Evolutionary conservation across 2,113 vertebrate species (phyloP).

Genomic region (Cariama cristata): DNA sequence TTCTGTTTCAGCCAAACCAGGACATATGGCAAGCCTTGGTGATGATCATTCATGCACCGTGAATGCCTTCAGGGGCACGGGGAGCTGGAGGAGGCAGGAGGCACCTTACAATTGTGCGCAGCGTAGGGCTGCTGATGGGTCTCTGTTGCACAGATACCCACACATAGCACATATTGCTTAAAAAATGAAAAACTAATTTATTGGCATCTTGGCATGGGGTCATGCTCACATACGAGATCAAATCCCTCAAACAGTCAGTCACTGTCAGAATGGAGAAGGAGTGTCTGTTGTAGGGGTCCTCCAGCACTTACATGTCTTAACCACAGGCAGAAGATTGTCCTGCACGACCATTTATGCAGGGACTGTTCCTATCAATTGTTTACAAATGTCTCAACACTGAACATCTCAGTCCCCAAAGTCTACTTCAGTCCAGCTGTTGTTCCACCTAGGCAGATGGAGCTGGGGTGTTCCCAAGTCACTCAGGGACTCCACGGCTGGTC

Average conservation of each 20-base stretch:
- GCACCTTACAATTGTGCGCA: accelerated
- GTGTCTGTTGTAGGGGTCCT: not conserved
- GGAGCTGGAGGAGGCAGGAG: not conserved
- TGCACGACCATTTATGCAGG: accelerated
- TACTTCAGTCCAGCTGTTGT: not conserved
- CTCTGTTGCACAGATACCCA: not conserved
- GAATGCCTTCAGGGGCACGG: not conserved
- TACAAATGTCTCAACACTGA: not conserved
- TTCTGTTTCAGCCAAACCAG: too few species aligned
- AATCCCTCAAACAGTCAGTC: not conserved
- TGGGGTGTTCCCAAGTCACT: too few species aligned
- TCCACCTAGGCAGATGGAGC: not conserved
- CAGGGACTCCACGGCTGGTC: not conserved
- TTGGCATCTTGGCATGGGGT: not conserved
- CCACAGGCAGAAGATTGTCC: not conserved
- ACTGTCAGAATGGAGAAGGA: not conserved
- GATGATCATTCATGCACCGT: accelerated
- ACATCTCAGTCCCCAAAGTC: not conserved
- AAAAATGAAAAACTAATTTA: not conserved
- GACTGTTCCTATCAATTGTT: accelerated
- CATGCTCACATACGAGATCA: not conserved
- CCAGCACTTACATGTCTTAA: not conserved
- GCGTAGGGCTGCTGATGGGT: accelerated
- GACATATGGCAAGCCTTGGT: not conserved
- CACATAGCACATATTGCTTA: accelerated